Percentiles rank a stretch among this genome's conserved stretches.
Evolutionary conservation across 1,140 invertebrate species (phyloP).

Genomic region (Brachionus plicatilis): DNA sequence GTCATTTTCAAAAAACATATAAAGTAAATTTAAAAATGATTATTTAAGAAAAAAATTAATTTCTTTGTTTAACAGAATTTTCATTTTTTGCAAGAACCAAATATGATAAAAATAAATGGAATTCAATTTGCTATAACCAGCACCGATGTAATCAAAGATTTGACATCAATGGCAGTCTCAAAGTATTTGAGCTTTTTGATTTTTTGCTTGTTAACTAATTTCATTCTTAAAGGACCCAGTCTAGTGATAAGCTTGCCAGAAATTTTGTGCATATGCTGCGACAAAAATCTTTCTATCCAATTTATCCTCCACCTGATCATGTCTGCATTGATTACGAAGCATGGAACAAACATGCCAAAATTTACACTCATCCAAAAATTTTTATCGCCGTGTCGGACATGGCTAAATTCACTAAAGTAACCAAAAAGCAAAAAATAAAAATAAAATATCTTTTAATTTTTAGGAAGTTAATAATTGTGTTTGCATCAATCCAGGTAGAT

Average conservation of each 20-base stretch:
- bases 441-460: not conserved
- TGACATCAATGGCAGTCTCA: constrained; percentile 20
- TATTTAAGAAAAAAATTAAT: not conserved
- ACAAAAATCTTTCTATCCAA: constrained; percentile 37
- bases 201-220: not conserved
- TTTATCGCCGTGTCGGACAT: constrained; percentile 26
- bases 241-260: constrained; percentile 25
- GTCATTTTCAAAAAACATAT: not conserved
- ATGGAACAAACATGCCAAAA: constrained; percentile 26
- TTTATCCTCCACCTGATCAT: constrained; percentile 34
- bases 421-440: not conserved
- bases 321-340: constrained; percentile 17
- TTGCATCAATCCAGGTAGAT: constrained; percentile 31
- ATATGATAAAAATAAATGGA: constrained; percentile 36
- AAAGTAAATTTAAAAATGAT: not conserved
- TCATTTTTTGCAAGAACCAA: constrained; percentile 35
- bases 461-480: constrained; percentile 24
- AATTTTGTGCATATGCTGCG: constrained; percentile 34
- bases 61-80: not conserved
- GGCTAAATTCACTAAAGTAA: not conserved
- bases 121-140: constrained; percentile 13
- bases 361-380: constrained; percentile 28
- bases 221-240: not conserved
- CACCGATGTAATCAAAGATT: constrained; percentile 36
- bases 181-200: not conserved